These are phyloP conservation scores for Thaleichthys pacificus DNA, from an alignment of 2,797 vertebrate species.

Conservation along the genomic window DNA sequence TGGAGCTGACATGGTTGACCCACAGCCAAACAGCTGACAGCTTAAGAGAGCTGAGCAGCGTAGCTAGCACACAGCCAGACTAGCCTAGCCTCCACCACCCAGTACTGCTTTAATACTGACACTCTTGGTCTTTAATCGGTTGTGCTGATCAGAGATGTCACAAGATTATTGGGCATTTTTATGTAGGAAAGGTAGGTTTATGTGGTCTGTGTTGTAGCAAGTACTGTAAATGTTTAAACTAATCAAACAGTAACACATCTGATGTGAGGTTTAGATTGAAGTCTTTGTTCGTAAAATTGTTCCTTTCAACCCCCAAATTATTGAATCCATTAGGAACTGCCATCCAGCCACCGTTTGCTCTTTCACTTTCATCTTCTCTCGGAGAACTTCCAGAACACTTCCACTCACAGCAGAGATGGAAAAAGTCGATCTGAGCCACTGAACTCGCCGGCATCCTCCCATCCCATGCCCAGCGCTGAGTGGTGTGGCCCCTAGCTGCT, in stretches of 20 bases:
- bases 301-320: no score
- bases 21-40: not conserved
- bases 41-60: not conserved
- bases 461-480: not conserved
- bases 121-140: not conserved
- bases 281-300: no score
- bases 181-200: no score
- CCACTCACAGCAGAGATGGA: not conserved
- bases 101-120: not conserved
- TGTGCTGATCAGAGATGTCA: not conserved
- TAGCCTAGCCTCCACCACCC: not conserved
- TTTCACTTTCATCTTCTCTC: not conserved
- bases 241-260: no score
- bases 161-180: not conserved
- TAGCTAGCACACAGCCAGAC: not conserved
- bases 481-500: not conserved
- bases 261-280: not conserved
- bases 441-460: not conserved
- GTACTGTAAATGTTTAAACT: no score
- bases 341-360: not conserved
- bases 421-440: not conserved
- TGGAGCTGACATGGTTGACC: slow-evolving; percentile 23
- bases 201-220: no score
- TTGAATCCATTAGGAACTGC: no score
- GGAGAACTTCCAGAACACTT: not conserved